Conservation (phyloP, 23 tunicate genomes). For the Halocynthia aurantium region DNA sequence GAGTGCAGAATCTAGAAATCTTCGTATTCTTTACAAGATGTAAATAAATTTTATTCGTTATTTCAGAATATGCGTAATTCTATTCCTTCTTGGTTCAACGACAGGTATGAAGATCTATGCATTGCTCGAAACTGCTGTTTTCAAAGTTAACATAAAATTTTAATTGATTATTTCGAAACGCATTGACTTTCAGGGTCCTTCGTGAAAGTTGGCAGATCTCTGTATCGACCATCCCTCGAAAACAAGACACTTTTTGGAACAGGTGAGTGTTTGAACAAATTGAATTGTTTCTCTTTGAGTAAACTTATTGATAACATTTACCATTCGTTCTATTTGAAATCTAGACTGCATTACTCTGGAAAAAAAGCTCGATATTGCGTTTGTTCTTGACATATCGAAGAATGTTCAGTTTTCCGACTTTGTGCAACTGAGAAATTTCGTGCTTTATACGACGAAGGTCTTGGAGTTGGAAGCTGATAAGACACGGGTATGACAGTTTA, state of each 20-base stretch:
- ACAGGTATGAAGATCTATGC: neutral
- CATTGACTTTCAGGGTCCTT: neutral
- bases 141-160: too few species aligned
- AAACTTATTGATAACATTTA: too few species aligned
- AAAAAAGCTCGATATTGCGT: neutral
- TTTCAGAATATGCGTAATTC: neutral
- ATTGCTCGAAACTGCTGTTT: too few species aligned
- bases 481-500: neutral
- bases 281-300: too few species aligned
- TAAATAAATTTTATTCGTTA: neutral
- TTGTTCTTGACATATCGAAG: neutral
- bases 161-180: too few species aligned
- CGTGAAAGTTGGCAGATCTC: neutral
- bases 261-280: neutral
- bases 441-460: neutral
- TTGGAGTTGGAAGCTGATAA: neutral
- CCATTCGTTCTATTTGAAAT: neutral
- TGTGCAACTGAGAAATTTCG: neutral
- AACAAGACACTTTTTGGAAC: neutral
- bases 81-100: neutral
- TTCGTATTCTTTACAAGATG: too few species aligned
- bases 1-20: too few species aligned
- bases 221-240: slow-evolving; percentile 5
- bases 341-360: neutral
- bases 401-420: neutral